These are phyloP conservation scores for Anastatus disparis DNA, from an alignment of 1,140 invertebrate species.

Conservation along the genomic window DNA sequence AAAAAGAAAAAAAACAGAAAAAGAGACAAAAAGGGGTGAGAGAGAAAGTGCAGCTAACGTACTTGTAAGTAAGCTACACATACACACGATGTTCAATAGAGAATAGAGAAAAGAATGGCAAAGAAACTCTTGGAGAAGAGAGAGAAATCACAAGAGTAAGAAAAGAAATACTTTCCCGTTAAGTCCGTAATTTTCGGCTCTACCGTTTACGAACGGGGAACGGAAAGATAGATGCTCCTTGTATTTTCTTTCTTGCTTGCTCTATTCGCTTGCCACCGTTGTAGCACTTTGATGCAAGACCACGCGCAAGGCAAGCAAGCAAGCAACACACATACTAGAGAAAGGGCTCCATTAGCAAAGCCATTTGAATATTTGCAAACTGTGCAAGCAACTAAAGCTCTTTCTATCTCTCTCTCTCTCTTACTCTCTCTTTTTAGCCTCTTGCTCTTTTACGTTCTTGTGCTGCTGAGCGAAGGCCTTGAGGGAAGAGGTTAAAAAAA, in stretches of 20 bases:
- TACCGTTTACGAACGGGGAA: constrained; percentile 1
- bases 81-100: too few relatives aligned
- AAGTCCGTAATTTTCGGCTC: constrained; percentile 61
- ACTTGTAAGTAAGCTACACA: constrained; percentile 8
- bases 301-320: too few relatives aligned
- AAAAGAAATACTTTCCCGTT: constrained; percentile 53
- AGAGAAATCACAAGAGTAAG: constrained; percentile 22
- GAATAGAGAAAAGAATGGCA: background rate
- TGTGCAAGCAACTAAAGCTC: constrained; percentile 53
- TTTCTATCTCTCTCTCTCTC: background rate
- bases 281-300: constrained; percentile 62
- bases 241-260: constrained; percentile 41
- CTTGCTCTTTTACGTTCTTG: too few relatives aligned
- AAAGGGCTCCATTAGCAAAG: constrained; percentile 61
- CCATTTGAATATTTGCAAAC: constrained; percentile 68
- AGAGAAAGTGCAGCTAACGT: constrained; percentile 20
- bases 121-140: constrained; percentile 21
- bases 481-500: constrained; percentile 11
- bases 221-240: constrained; percentile 57
- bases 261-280: constrained; percentile 43
- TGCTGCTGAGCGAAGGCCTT: background rate
- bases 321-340: constrained; percentile 20
- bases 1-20: background rate
- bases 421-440: background rate
- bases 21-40: background rate